Base-by-base conservation (phyloP, 2,113 vertebrate genomes). In the Pterocles gutturalis region DNA sequence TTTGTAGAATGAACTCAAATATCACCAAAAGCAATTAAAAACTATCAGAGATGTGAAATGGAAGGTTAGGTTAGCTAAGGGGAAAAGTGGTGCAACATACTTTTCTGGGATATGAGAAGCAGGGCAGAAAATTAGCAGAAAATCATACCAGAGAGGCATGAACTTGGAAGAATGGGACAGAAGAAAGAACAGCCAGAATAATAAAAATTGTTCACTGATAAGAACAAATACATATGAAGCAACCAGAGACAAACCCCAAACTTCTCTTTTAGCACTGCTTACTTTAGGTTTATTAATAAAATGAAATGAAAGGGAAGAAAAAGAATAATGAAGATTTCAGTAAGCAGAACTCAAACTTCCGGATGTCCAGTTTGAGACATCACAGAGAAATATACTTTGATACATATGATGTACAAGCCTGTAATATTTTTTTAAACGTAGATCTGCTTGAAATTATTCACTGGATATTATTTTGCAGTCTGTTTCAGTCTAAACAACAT, bases 1-100 rank as follows among this genome's bases (percentile, higher is more conserved):
- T 97, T 77, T 90, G 58, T 69, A 92, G 82, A 96, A 90, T 89
- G 75, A 89, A 96, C 43, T 95, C 78, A 96, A 83, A 96, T 84
- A 95, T 76, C 67, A 95, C 55, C 85, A 89, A 81, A 93, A 96
- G 91, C 96, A 96, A 93, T 95, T 80, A 95, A 96, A 97, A 93
- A 62, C 87, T 83, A 93, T 87, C 45, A 33, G 55, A 95, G 62
- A 95, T 60, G 41, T 78, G 82, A 93, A 97, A 91, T n/a, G 25
- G 67, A 81, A 91, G 64, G 57, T 58, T 67, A 73, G 46, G 78
- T 77, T 92, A 87, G 88, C 67, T 73, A 86, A 57, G 71, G 61
- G 43, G 58, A 75, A 90, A 96, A 65, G 49, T 51, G 22, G n/a
- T 58, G 24, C 41, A 78, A 79, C 70, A 57, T 73, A 55, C 29